These are phyloP conservation scores for Bombus vancouverensis DNA, from an alignment of 1,140 invertebrate genomes.

Conservation along the genomic window DNA sequence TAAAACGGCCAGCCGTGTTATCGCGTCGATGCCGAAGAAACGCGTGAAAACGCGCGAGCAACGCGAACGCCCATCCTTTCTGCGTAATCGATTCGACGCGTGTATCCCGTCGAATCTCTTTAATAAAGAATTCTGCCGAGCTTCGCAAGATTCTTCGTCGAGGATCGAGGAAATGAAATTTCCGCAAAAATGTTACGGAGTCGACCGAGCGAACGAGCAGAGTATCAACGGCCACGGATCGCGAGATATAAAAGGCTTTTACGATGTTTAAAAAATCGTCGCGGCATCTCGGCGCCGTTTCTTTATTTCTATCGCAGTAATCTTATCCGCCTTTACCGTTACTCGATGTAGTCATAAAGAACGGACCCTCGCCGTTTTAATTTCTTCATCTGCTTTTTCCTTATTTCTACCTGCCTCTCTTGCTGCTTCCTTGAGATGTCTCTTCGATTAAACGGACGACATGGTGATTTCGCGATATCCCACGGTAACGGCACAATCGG, in stretches of 20 bases:
- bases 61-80: background rate
- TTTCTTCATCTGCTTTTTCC: conserved; percentile 32
- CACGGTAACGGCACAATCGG: no score
- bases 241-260: conserved; percentile 16
- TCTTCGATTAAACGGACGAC: no score
- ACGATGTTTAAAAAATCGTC: conserved; percentile 54
- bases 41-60: conserved; percentile 17
- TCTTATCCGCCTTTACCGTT: conserved; percentile 54
- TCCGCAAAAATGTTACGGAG: no score
- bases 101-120: no score
- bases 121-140: no score
- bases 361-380: conserved; percentile 49
- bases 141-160: no score
- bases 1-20: conserved; percentile 51
- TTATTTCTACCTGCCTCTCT: no score
- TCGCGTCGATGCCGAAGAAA: conserved; percentile 17
- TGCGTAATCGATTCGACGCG: conserved; percentile 49
- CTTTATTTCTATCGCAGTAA: conserved; percentile 35
- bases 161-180: no score
- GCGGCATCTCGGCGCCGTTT: conserved; percentile 23
- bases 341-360: conserved; percentile 28
- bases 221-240: background rate
- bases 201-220: no score
- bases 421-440: no score
- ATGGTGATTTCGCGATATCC: no score